phyloP scores from a whole-genome alignment of 92 coral and sea anemone genomes.

The Anthopleura xanthogrammica region DNA sequence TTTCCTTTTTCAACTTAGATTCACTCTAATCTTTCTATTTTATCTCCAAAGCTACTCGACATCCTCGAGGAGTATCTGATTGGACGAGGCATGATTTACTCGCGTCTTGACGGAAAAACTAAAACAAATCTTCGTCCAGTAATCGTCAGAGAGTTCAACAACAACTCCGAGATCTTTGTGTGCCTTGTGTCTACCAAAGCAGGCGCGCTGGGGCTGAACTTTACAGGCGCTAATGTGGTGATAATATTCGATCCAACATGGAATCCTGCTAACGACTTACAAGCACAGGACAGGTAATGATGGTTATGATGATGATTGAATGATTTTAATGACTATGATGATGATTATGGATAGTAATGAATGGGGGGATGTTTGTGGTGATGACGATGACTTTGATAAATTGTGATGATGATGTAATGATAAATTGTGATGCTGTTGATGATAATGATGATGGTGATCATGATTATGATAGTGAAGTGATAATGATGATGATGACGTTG shows the following conservation, averaged over 20 bases:
- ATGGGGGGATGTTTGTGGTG: too few species aligned
- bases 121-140: slow-evolving; percentile 71
- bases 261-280: slow-evolving; percentile 95
- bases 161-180: slow-evolving; percentile 62
- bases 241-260: slow-evolving; percentile 96
- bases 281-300: slow-evolving; percentile 90
- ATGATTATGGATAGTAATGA: too few species aligned
- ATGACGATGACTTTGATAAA: too few species aligned
- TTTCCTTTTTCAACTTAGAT: background rate
- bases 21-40: background rate
- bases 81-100: slow-evolving; percentile 82
- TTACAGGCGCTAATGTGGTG: slow-evolving; percentile 95
- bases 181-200: slow-evolving; percentile 89
- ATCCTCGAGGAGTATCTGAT: slow-evolving; percentile 85
- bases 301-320: too few species aligned
- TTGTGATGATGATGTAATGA: too few species aligned
- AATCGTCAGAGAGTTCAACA: slow-evolving; percentile 88
- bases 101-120: slow-evolving; percentile 90
- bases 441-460: too few species aligned
- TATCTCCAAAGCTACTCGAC: slow-evolving; percentile 59
- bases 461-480: too few species aligned
- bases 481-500: too few species aligned
- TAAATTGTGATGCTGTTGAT: too few species aligned
- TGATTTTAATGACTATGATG: too few species aligned
- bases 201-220: slow-evolving; percentile 93